Conservation (phyloP, 2,888 invertebrate genomes). For the Cosmia pyralina region DNA sequence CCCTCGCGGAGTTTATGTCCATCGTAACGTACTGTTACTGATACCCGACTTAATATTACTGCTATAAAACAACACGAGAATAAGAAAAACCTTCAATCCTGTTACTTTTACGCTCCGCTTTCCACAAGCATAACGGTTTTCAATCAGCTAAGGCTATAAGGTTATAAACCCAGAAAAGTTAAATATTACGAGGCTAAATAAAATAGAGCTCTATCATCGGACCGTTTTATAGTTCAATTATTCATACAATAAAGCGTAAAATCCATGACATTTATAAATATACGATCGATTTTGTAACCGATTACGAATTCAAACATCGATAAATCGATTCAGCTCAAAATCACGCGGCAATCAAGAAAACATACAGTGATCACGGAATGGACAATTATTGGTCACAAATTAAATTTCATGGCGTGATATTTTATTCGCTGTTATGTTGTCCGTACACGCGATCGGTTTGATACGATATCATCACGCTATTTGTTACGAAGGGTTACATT, state of each 20-base stretch:
- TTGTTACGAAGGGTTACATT: constrained; percentile 73
- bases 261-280: constrained; percentile 83
- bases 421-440: constrained; percentile 71
- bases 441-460: constrained; percentile 78
- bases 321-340: constrained; percentile 71
- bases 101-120: constrained; percentile 36
- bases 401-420: constrained; percentile 73
- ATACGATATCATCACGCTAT: constrained; percentile 74
- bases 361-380: constrained; percentile 73
- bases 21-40: constrained; percentile 48
- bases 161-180: constrained; percentile 28
- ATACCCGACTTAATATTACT: constrained; percentile 28
- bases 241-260: constrained; percentile 74
- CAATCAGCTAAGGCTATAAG: constrained; percentile 20
- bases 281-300: constrained; percentile 77
- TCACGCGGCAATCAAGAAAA: constrained; percentile 74
- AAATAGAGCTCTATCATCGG: constrained; percentile 64
- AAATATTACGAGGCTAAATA: constrained; percentile 57
- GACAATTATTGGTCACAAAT: constrained; percentile 72
- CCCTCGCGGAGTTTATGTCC: constrained; percentile 45
- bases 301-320: constrained; percentile 75
- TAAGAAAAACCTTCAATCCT: constrained; percentile 7
- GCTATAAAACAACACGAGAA: constrained; percentile 28
- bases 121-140: constrained; percentile 46
- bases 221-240: constrained; percentile 71